phyloP scores from a whole-genome alignment of 2,797 vertebrate species.

The Triplophysa bombifrons region DNA sequence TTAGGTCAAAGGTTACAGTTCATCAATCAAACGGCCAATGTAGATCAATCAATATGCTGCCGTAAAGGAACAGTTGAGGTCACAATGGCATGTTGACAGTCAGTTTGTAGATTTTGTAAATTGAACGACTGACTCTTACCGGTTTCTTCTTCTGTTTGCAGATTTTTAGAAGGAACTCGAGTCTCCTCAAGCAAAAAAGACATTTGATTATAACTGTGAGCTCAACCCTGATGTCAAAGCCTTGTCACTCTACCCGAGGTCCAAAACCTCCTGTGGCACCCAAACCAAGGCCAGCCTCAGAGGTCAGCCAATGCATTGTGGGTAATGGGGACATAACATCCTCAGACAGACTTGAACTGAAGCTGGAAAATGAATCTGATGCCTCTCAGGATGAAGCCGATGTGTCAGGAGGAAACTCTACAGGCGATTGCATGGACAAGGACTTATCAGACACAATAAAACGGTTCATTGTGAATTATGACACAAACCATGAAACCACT shows the following conservation, averaged over 20 bases:
- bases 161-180: conserved; percentile 87
- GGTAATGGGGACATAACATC: conserved; percentile 82
- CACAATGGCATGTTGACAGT: conserved; percentile 18
- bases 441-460: conserved; percentile 20
- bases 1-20: conserved; percentile 3
- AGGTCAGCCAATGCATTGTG: conserved; percentile 74
- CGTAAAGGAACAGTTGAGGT: conserved; percentile 8
- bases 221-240: conserved; percentile 82
- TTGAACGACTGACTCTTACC: background rate
- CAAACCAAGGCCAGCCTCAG: conserved; percentile 83
- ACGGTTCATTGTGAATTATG: conserved; percentile 60
- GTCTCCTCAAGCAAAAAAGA: conserved; percentile 86
- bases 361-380: conserved; percentile 70
- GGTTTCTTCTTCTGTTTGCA: conserved; percentile 63
- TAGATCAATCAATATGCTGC: conserved; percentile 17
- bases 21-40: conserved; percentile 31
- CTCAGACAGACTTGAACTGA: conserved; percentile 69
- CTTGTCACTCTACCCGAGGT: conserved; percentile 77
- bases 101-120: background rate
- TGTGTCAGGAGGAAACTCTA: conserved; percentile 30
- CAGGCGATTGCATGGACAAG: conserved; percentile 28
- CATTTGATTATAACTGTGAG: conserved; percentile 83
- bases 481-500: conserved; percentile 53
- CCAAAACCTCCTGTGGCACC: conserved; percentile 91
- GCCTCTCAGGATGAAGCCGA: conserved; percentile 56